Conservation (phyloP, 2,797 vertebrate species). For the Myripristis jacobus region DNA sequence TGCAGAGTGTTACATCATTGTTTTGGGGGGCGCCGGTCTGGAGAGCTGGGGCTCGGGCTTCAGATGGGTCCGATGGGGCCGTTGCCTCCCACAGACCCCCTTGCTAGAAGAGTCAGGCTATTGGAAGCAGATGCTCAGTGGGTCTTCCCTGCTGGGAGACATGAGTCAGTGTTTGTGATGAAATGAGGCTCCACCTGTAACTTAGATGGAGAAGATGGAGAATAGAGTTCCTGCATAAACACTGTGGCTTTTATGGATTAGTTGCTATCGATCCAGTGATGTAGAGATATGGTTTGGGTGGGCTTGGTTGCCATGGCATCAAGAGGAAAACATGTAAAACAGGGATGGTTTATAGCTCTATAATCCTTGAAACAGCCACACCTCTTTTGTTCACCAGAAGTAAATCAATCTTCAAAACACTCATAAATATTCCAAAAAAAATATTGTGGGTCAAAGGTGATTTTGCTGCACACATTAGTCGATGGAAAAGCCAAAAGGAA, state of each 20-base stretch:
- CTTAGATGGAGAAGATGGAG: background rate
- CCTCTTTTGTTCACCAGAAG: conserved; percentile 39
- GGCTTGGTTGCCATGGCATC: conserved; percentile 62
- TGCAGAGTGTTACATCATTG: conserved; percentile 71
- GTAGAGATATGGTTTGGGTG: conserved; percentile 49
- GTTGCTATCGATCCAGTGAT: conserved; percentile 24
- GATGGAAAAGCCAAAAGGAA: background rate
- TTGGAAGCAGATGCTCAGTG: conserved; percentile 72
- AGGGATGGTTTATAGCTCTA: conserved; percentile 54
- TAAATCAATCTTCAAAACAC: conserved; percentile 40
- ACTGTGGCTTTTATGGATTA: conserved; percentile 23
- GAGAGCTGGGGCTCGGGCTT: conserved; percentile 28
- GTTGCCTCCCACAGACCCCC: conserved; percentile 40
- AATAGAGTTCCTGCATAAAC: background rate
- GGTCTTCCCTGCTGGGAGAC: conserved; percentile 37
- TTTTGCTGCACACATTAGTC: background rate
- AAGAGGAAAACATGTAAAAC: conserved; percentile 55
- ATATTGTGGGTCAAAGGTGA: background rate
- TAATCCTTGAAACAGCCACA: conserved; percentile 45
- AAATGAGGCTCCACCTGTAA: conserved; percentile 53
- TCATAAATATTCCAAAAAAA: conserved; percentile 26
- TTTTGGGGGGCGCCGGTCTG: conserved; percentile 53
- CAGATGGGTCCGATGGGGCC: conserved; percentile 39
- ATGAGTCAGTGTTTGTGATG: conserved; percentile 30
- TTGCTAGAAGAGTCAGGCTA: conserved; percentile 26